Base-by-base conservation (phyloP, 2,113 vertebrate genomes). In the Tupaia chinensis region DNA sequence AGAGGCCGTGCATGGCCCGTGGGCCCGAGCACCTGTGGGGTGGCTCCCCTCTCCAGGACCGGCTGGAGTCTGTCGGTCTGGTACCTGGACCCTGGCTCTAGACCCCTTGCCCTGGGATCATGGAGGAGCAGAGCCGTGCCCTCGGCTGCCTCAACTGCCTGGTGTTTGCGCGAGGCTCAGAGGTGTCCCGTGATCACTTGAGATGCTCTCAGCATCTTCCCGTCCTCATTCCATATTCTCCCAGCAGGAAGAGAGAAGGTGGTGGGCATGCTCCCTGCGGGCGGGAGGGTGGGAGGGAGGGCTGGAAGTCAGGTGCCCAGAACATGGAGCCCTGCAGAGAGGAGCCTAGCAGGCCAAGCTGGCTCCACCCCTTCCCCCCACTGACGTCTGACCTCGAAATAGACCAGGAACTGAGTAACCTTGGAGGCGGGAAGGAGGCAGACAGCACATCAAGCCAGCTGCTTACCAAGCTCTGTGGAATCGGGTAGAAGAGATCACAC, bases 111-210 rank as follows among this genome's bases (percentile, higher is more conserved):
- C 29, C 22, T 2, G 3, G n/a, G 84, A 56, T 32, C 12, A 19
- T 0, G 27, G 44, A 72, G 53, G 17, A 82, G 61, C 61, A 58
- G 73, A 60, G 25, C 29, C 44, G 14, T 11, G 1, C 34, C 56
- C 90, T 53, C 56, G 19, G 77, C 6, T 60, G 77, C 44, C 63
- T 87, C 29, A 1, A 0, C 66, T 70, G 94, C 54, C 70, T 25
- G 97, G 85, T 91, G 94, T 95, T 96, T 93, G 95, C 87, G 97
- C 80, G n/a, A 65, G 14, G 65, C 95, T 83, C 86, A 15, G 96
- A 94, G 96, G 95, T 44, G 69, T 88, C 98, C 97, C 96, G 95
- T 97, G 98, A 98, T 97, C 88, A 89, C 95, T 95, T 97, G 95
- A 91, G 97, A 0, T 16, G 92, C 91, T 81, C 92, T 95, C 92